phyloP scores from a whole-genome alignment of 1,140 invertebrate genomes.

The Ostrea denselamellosa region DNA sequence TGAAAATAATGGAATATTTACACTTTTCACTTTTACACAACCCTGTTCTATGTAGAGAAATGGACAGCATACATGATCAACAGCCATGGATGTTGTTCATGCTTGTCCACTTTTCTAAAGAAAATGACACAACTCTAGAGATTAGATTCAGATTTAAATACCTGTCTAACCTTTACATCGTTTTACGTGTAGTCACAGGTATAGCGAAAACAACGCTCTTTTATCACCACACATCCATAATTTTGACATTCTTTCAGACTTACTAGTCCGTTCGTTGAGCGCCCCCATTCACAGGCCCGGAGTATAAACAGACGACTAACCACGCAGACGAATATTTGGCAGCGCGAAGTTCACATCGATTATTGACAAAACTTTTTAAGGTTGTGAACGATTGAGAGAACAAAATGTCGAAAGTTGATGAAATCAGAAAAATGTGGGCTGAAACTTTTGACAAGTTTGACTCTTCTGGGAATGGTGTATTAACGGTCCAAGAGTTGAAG shows the following conservation, averaged over 20 bases:
- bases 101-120: too few relatives aligned
- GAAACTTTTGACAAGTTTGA: not conserved
- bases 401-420: constrained; percentile 24
- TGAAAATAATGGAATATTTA: too few relatives aligned
- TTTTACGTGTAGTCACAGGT: not conserved
- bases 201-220: not conserved
- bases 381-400: not conserved
- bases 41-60: too few relatives aligned
- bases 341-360: not conserved
- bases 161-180: too few relatives aligned
- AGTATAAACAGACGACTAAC: not conserved
- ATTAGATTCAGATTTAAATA: too few relatives aligned
- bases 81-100: too few relatives aligned
- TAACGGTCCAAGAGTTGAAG: not conserved
- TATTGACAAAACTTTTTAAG: not conserved
- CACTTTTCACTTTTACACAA: too few relatives aligned
- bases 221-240: not conserved
- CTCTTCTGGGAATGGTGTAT: not conserved
- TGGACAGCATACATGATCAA: too few relatives aligned
- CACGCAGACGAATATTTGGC: not conserved
- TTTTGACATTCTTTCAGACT: not conserved
- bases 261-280: not conserved
- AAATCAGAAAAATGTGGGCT: not conserved
- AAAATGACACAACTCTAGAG: too few relatives aligned
- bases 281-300: not conserved